Evolutionary conservation across 2,888 invertebrate genomes (phyloP).

Genomic region (Cataglyphis albicans): DNA sequence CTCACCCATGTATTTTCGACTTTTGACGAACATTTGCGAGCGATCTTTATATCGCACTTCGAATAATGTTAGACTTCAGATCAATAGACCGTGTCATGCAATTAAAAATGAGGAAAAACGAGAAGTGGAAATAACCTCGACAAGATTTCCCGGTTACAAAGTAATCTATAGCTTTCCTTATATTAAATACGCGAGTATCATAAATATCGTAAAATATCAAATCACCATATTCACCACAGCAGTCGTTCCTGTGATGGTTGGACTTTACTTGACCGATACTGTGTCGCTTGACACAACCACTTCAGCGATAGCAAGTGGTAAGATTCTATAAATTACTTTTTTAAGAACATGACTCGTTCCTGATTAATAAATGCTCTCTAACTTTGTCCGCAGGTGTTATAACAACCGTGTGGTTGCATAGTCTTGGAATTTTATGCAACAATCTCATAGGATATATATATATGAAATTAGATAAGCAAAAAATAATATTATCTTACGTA

Average conservation of each 20-base stretch:
- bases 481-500: slow-evolving; percentile 71
- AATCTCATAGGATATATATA: slow-evolving; percentile 75
- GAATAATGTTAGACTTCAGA: neutral
- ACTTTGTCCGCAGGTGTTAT: slow-evolving; percentile 59
- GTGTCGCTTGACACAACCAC: neutral
- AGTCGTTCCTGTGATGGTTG: slow-evolving; percentile 30
- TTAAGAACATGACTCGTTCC: neutral
- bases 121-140: slow-evolving; percentile 46
- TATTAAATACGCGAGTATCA: slow-evolving; percentile 28
- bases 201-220: slow-evolving; percentile 67
- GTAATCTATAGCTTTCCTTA: slow-evolving; percentile 70
- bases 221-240: slow-evolving; percentile 36
- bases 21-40: slow-evolving; percentile 8
- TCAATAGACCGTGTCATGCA: neutral
- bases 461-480: slow-evolving; percentile 62
- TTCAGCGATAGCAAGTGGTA: slow-evolving; percentile 51
- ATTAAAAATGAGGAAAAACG: slow-evolving; percentile 16
- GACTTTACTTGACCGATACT: slow-evolving; percentile 9
- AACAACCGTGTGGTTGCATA: slow-evolving; percentile 39
- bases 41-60: slow-evolving; percentile 1
- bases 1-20: slow-evolving; percentile 26
- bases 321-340: slow-evolving; percentile 34
- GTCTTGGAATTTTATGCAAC: slow-evolving; percentile 62
- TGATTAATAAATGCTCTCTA: neutral
- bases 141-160: slow-evolving; percentile 70